Evolutionary conservation across 2,113 vertebrate species (phyloP).

Genomic region (Rhinopomastus cyanomelas): DNA sequence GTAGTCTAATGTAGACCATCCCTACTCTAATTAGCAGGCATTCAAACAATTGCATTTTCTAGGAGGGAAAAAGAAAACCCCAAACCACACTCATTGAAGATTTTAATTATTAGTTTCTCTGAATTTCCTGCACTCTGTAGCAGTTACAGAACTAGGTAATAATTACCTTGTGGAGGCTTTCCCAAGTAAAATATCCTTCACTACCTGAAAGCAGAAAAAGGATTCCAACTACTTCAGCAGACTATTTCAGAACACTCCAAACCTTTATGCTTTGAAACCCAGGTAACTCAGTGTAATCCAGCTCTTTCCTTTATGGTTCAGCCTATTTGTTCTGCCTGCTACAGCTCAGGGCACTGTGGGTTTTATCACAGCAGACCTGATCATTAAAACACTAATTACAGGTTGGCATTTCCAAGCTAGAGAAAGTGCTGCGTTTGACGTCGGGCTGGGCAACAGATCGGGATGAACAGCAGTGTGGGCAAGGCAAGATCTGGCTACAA

Average conservation of each 20-base stretch:
- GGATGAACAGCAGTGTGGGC: neutral
- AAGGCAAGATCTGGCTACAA: neutral
- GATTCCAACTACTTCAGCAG: neutral
- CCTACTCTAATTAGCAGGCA: constrained; percentile 17
- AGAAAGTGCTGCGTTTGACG: neutral
- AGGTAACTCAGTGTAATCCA: neutral
- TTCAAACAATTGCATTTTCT: constrained; percentile 19
- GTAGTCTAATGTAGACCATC: constrained; percentile 32
- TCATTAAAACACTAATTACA: neutral
- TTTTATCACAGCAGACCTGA: neutral
- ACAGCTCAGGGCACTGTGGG: neutral
- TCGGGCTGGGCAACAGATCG: neutral
- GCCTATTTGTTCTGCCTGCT: neutral
- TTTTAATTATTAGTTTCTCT: constrained; percentile 31
- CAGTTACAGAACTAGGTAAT: neutral
- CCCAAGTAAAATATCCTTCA: neutral
- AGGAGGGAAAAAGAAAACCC: neutral
- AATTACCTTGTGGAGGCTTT: neutral
- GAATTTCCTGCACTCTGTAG: neutral
- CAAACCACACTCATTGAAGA: neutral
- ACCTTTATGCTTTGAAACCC: neutral
- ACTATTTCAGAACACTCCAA: neutral
- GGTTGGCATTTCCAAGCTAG: neutral
- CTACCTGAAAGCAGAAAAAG: neutral
- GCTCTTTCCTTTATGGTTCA: neutral